These are phyloP conservation scores for Napeogenes sylphis DNA, from an alignment of 2,888 invertebrate species.

Conservation along the genomic window DNA sequence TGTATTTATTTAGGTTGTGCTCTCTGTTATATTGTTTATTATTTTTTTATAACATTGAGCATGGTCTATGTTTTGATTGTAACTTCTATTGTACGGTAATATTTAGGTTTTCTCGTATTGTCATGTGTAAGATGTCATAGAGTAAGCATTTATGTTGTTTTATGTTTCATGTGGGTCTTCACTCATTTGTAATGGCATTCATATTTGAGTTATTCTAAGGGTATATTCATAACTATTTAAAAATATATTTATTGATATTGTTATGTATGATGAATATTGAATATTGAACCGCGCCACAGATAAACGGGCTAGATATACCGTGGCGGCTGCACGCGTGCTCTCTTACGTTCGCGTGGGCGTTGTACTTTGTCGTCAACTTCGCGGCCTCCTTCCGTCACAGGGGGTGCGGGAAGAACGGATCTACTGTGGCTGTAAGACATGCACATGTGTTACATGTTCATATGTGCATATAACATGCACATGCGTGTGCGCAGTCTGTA, in stretches of 20 bases:
- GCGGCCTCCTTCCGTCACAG: constrained; percentile 85
- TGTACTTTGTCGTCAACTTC: constrained; percentile 82
- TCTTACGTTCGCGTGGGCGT: constrained; percentile 79
- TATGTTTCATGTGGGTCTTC: constrained; percentile 62
- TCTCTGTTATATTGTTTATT: constrained; percentile 41
- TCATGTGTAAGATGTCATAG: constrained; percentile 28
- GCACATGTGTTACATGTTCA: constrained; percentile 5
- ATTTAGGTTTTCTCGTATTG: not conserved
- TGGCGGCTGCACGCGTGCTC: constrained; percentile 63
- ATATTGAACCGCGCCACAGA: constrained; percentile 46
- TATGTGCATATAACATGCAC: constrained; percentile 7
- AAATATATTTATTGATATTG: not conserved
- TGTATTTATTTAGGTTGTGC: constrained; percentile 43
- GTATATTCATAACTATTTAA: not conserved
- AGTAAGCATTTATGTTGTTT: constrained; percentile 34
- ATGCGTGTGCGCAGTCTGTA: constrained; percentile 87
- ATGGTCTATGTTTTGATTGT: constrained; percentile 20
- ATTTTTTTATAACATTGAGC: constrained; percentile 28
- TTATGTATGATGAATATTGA: too few relatives aligned
- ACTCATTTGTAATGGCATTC: constrained; percentile 51
- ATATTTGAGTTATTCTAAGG: not conserved
- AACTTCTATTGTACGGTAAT: constrained; percentile 14
- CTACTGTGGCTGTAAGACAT: constrained; percentile 93
- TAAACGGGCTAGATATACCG: constrained; percentile 54
- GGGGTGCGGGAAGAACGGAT: constrained; percentile 97